A percentile compares a stretch with the other conserved stretches of the same genome.
phyloP scores from a whole-genome alignment of 2,113 vertebrate genomes.

The Urocynchramus pylzowi region DNA sequence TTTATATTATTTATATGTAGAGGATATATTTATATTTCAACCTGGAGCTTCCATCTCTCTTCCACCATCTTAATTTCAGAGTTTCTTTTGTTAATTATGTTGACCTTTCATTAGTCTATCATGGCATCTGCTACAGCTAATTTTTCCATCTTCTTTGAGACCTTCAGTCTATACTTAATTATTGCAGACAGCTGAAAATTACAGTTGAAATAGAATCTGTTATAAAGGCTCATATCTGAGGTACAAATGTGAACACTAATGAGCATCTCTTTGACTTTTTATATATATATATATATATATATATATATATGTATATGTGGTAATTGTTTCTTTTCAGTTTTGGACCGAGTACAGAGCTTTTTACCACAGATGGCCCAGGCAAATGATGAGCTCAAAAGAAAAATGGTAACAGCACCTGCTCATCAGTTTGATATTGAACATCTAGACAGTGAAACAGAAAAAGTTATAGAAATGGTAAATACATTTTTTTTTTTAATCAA shows the following conservation, averaged over 20 bases:
- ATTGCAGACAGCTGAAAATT: background rate
- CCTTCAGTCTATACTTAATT: background rate
- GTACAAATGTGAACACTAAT: background rate
- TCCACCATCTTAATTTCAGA: background rate
- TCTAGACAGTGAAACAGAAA: slow-evolving; percentile 71
- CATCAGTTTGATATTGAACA: slow-evolving; percentile 86
- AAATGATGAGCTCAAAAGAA: slow-evolving; percentile 82
- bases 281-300: background rate
- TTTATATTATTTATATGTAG: no score
- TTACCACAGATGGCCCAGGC: slow-evolving; percentile 88
- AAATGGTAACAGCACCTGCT: slow-evolving; percentile 76
- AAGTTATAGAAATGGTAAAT: slow-evolving; percentile 90
- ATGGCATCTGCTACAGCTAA: background rate
- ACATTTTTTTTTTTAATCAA: background rate
- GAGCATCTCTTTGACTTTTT: background rate
- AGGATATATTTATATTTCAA: background rate
- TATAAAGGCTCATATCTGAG: background rate
- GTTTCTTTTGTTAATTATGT: background rate
- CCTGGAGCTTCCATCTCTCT: background rate
- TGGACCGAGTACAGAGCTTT: slow-evolving; percentile 86
- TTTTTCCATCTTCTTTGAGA: background rate
- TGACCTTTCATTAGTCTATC: background rate
- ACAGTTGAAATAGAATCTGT: background rate
- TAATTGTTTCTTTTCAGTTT: slow-evolving; percentile 70
- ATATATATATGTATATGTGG: background rate